phyloP scores from a whole-genome alignment of 53 echinoderm and acorn worm species.

The Crossaster papposus region DNA sequence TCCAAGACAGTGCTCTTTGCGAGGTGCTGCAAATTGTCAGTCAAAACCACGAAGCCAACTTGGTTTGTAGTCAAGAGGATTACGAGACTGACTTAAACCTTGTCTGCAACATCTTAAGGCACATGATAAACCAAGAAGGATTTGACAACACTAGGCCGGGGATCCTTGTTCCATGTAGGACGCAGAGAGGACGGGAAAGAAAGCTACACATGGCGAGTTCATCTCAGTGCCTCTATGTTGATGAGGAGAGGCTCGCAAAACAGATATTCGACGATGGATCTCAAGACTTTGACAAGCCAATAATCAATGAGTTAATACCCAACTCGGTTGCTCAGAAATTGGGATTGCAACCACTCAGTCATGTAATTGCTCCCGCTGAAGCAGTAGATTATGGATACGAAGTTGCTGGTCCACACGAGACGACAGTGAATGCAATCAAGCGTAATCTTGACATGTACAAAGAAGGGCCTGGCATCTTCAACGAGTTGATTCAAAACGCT shows the following conservation, averaged over 20 bases:
- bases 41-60: not conserved
- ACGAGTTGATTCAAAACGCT: constrained; percentile 97
- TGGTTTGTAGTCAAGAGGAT: not conserved
- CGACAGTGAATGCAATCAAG: constrained; percentile 61
- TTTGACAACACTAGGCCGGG: constrained; percentile 2
- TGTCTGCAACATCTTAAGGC: constrained; percentile 39
- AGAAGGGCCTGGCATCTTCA: constrained; percentile 65
- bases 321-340: constrained; percentile 38
- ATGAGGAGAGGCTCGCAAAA: constrained; percentile 45
- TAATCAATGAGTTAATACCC: constrained; percentile 46
- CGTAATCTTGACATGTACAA: constrained; percentile 72
- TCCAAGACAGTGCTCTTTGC: constrained; percentile 26
- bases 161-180: constrained; percentile 56
- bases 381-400: constrained; percentile 49
- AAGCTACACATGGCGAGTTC: not conserved
- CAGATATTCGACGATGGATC: constrained; percentile 12
- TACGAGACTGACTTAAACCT: constrained; percentile 30
- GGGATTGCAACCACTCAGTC: constrained; percentile 51
- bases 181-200: not conserved
- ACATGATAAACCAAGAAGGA: not conserved
- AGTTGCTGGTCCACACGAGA: constrained; percentile 56
- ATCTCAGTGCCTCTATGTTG: constrained; percentile 39
- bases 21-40: constrained; percentile 23
- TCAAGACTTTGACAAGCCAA: not conserved
- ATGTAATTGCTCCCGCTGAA: constrained; percentile 43